These are phyloP conservation scores for Liparis tanakae DNA, from an alignment of 2,797 vertebrate genomes.

Conservation along the genomic window DNA sequence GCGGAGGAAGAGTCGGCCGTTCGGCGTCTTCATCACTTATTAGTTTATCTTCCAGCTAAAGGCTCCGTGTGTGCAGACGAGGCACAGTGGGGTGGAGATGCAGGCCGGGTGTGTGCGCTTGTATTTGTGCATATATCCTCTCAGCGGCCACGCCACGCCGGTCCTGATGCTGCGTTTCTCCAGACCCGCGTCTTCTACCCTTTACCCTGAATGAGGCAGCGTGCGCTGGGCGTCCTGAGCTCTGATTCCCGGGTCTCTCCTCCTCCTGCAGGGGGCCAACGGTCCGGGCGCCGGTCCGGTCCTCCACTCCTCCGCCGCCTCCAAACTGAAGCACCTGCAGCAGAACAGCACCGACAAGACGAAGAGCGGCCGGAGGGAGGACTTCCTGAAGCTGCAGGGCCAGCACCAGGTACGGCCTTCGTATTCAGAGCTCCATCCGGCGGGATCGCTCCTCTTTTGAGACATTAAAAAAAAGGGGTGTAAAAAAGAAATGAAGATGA, in stretches of 20 bases:
- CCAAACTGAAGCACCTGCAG: slow-evolving; percentile 93
- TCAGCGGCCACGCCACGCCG: slow-evolving; percentile 39
- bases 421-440: slow-evolving; percentile 14
- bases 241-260: slow-evolving; percentile 26
- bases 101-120: slow-evolving; percentile 50
- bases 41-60: slow-evolving; percentile 42
- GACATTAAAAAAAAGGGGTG: too few species aligned
- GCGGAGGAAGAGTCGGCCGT: not conserved
- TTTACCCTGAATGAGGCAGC: too few species aligned
- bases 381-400: slow-evolving; percentile 92
- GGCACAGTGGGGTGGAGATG: slow-evolving; percentile 36
- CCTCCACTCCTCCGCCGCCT: slow-evolving; percentile 85
- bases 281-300: slow-evolving; percentile 84
- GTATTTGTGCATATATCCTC: slow-evolving; percentile 52
- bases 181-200: not conserved
- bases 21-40: slow-evolving; percentile 31
- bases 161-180: slow-evolving; percentile 50
- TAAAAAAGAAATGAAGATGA: too few species aligned
- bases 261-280: slow-evolving; percentile 80
- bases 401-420: slow-evolving; percentile 83
- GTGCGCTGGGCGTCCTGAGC: not conserved
- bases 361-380: slow-evolving; percentile 91
- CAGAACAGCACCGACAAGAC: slow-evolving; percentile 92
- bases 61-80: slow-evolving; percentile 47
- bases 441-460: not conserved